Percentiles rank a stretch among this genome's conserved stretches.
These are phyloP conservation scores for Strigamia maritima DNA, from an alignment of 2,888 invertebrate species.

Conservation along the genomic window DNA sequence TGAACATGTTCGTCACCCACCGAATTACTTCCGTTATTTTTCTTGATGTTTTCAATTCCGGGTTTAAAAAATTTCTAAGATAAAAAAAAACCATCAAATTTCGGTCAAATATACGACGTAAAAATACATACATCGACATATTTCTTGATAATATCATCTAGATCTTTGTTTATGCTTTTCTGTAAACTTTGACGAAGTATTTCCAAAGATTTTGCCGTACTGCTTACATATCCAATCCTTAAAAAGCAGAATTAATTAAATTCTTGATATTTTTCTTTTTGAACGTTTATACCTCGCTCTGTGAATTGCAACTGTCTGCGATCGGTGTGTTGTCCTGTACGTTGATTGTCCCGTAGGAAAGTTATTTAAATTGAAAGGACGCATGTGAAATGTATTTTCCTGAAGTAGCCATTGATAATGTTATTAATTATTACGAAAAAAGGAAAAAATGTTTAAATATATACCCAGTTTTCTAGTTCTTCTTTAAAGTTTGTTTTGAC, in stretches of 20 bases:
- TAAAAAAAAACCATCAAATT: slow-evolving; percentile 1
- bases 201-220: slow-evolving; percentile 70
- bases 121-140: slow-evolving; percentile 64
- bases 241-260: not conserved
- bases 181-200: slow-evolving; percentile 72
- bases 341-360: slow-evolving; percentile 52
- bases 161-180: slow-evolving; percentile 71
- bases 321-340: slow-evolving; percentile 51
- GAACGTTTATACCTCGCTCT: slow-evolving; percentile 46
- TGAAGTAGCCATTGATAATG: no score
- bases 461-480: slow-evolving; percentile 17
- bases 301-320: slow-evolving; percentile 50
- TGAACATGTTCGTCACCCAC: slow-evolving; percentile 69
- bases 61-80: slow-evolving; percentile 74
- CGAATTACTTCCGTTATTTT: slow-evolving; percentile 70
- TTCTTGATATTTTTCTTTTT: not conserved
- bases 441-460: not conserved
- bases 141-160: slow-evolving; percentile 71
- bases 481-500: not conserved
- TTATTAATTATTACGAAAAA: not conserved
- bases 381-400: slow-evolving; percentile 64
- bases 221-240: slow-evolving; percentile 56
- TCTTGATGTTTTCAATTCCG: slow-evolving; percentile 71
- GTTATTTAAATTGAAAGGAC: slow-evolving; percentile 70
- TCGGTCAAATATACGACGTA: no score